phyloP scores from a whole-genome alignment of 2,113 vertebrate genomes.

The Takifugu bimaculatus region DNA sequence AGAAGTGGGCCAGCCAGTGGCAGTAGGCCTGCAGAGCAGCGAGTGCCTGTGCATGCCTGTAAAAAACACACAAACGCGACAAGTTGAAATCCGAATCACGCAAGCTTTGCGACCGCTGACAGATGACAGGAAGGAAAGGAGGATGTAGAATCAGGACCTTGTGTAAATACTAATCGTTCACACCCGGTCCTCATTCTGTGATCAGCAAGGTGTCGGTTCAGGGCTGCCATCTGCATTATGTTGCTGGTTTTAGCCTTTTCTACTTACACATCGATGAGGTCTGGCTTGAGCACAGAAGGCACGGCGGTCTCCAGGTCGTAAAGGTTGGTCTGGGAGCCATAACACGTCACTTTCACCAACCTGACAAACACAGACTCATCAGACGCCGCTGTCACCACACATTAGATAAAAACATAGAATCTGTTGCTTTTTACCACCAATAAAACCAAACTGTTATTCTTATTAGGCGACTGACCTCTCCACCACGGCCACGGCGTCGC shows the following conservation, averaged over 20 bases:
- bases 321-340: slow-evolving; percentile 91
- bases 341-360: slow-evolving; percentile 92
- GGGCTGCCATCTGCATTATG: no score
- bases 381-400: no score
- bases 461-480: slow-evolving; percentile 79
- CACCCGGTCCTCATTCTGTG: no score
- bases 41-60: slow-evolving; percentile 93
- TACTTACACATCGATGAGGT: slow-evolving; percentile 97
- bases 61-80: slow-evolving; percentile 10
- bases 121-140: no score
- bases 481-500: slow-evolving; percentile 87
- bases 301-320: slow-evolving; percentile 97
- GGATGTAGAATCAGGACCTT: no score
- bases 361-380: slow-evolving; percentile 43
- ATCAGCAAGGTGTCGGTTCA: no score
- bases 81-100: not conserved
- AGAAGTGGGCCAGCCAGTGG: slow-evolving; percentile 97
- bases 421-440: no score
- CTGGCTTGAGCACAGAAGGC: slow-evolving; percentile 94
- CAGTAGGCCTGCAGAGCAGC: slow-evolving; percentile 94
- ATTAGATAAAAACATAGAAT: no score
- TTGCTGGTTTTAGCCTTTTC: no score
- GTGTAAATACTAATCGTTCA: no score
- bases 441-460: not conserved
- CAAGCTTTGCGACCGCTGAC: no score